Evolutionary conservation across 2,888 invertebrate genomes (phyloP), one percentile per base, ranked within the genome.

Genomic region (Clostera curtula): DNA sequence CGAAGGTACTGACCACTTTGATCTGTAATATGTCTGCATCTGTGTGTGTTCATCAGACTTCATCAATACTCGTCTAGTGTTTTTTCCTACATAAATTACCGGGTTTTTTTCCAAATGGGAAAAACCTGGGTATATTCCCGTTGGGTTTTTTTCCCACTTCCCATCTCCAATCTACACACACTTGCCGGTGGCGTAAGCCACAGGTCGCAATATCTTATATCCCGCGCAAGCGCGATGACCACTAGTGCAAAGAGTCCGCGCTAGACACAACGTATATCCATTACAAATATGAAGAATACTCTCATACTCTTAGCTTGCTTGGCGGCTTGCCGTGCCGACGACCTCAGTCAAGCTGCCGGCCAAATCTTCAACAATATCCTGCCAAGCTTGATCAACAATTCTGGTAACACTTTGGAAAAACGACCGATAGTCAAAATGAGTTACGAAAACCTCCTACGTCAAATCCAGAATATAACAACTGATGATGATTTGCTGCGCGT

Each of bases 401-500:
- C 62, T 4, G 80, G 77, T 2, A 79, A 77, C 54, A 63, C 66
- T 2, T 77, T 77, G 0, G 54, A 60, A 1, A 83, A 83, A 0
- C 65, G 68, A 17, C 70, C 74, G 35, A 83, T 83, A 32, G 83
- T 83, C 2, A 77, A 80, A 0, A 83, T 79, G 52, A 76, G 79
- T 46, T 83, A 82, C 38, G 82, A 80, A 4, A 80, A 82, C 24
- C 30, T 83, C 27, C 54, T 83, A 16, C 69, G 66, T 6, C 77
- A 76, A 43, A 70, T 73, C 5, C 80, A 80, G 38, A 85, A 86
- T 28, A 54, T 83, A 0, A 88, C 90, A 24, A 87, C 86, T 1
- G 89, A 92, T 38, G 88, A 87, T 33, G 89, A 92, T 54, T 69
- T 92, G 24, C 83, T 88, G 31, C 86, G 89, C 24, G 75, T 93